phyloP scores from a whole-genome alignment of 2,888 invertebrate genomes.

The Lycia hirtaria region DNA sequence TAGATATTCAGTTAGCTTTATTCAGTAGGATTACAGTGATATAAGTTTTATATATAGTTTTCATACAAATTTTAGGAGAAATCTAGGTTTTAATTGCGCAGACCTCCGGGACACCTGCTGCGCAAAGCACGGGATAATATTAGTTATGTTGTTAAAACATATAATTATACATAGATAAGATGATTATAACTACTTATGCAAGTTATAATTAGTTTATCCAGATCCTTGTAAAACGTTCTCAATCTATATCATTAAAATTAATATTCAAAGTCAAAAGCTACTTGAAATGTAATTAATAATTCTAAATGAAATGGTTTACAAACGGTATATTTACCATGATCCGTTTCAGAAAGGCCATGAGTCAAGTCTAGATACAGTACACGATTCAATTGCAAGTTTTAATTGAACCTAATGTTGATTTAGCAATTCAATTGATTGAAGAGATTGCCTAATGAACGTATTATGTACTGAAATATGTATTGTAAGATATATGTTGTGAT shows the following conservation, averaged over 20 bases:
- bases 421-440: conserved; percentile 19
- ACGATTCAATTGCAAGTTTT: conserved; percentile 13
- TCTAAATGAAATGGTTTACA: conserved; percentile 20
- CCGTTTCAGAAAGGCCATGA: conserved; percentile 28
- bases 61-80: too few species aligned
- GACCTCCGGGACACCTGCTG: too few species aligned
- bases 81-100: too few species aligned
- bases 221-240: too few species aligned
- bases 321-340: conserved; percentile 32
- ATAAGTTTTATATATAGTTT: too few species aligned
- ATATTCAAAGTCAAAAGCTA: conserved; percentile 7
- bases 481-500: too few species aligned
- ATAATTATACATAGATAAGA: conserved; percentile 1
- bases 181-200: not conserved
- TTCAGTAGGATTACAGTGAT: too few species aligned
- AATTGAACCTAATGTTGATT: conserved; percentile 23
- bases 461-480: too few species aligned
- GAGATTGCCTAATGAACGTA: conserved; percentile 17
- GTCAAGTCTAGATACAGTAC: conserved; percentile 21
- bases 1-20: too few species aligned
- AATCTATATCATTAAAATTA: conserved; percentile 1
- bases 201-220: not conserved
- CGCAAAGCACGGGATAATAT: too few species aligned
- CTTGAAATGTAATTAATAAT: conserved; percentile 13
- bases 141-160: too few species aligned